Evolutionary conservation across 2,888 invertebrate genomes (phyloP).

Genomic region (Hirtodrosophila confusa): DNA sequence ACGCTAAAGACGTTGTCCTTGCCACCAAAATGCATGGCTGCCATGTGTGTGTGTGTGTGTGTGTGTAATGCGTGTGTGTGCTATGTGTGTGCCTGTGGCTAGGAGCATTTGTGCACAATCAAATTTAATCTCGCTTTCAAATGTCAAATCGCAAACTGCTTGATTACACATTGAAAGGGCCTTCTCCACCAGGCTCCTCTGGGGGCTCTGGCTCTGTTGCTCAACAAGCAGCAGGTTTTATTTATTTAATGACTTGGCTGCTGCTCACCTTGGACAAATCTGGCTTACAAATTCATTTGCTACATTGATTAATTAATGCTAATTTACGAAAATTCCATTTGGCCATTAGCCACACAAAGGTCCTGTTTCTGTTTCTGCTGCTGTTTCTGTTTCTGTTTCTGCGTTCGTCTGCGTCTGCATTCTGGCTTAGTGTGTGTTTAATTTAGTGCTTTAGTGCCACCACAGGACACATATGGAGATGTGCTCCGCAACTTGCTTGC

Average conservation of each 20-base stretch:
- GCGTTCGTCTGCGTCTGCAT: conserved; percentile 8
- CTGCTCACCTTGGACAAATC: conserved; percentile 54
- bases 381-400: conserved; percentile 10
- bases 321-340: conserved; percentile 75
- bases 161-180: conserved; percentile 52
- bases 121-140: conserved; percentile 65
- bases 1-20: conserved; percentile 37
- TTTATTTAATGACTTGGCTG: conserved; percentile 59
- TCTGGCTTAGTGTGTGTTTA: conserved; percentile 44
- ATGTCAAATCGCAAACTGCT: conserved; percentile 60
- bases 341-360: conserved; percentile 54
- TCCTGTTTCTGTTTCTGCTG: conserved; percentile 1
- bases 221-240: conserved; percentile 48
- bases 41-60: conserved; percentile 4
- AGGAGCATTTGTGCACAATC: conserved; percentile 50
- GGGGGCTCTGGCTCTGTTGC: background rate
- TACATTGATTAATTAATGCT: conserved; percentile 78
- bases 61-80: conserved; percentile 1
- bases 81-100: conserved; percentile 25
- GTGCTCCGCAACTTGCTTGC: conserved; percentile 12
- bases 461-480: conserved; percentile 30
- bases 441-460: conserved; percentile 57
- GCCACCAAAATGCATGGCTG: conserved; percentile 37
- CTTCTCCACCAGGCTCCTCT: background rate
- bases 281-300: conserved; percentile 69